Base-by-base conservation (phyloP, 2,113 vertebrate genomes). In the Phyllopteryx taeniolatus region DNA sequence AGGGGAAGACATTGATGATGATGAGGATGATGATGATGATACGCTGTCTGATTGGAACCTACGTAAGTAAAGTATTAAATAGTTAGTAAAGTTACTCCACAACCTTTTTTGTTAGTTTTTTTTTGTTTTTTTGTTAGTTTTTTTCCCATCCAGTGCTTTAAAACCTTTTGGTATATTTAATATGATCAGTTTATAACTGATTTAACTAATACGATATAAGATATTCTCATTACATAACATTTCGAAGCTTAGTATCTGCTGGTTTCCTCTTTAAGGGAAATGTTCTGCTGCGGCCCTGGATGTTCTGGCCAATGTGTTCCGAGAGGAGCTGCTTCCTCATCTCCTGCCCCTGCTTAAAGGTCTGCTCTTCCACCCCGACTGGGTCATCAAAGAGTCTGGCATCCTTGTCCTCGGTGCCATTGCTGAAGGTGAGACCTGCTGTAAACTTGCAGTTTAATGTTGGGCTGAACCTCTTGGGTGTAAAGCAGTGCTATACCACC, bases 321-420 rank as follows among this genome's bases (percentile, higher is more conserved):
- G 96, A 66, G 96, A 98, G 42, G 96, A 98, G 46, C 85, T 98
- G 77, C 93, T 98, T 9, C 96, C 96, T 0, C 96, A 98, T 74
- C 91, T 98, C 1, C 93, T 98, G 0, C 96, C 95, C 0, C 88
- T 98, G 67, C 94, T 98, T 27, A 98, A 97, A 85, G 96, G 94
- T 59, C 92, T 98, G 42, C 94, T 98, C 1, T 98, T 98, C 87
- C 96, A 98, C 81, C 96, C 94, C 0, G 96, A 98, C 86, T 98
- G 96, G 96, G 96, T 98, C 75, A 93, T 96, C 84, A 98, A 98
- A 72, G 96, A 98, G 84, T 98, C 96, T 0, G 96, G 96, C 27
- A 98, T 98, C 77, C 90, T 98, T 0, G 96, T 98, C 35, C 89
- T 98, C 70, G 96, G 96, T 0, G 96, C 96, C 66, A 98, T 98